A percentile compares a stretch with the other conserved stretches of the same genome.
Conservation (phyloP, 2,888 invertebrate species). For the Trichogramma dendrolimi region DNA sequence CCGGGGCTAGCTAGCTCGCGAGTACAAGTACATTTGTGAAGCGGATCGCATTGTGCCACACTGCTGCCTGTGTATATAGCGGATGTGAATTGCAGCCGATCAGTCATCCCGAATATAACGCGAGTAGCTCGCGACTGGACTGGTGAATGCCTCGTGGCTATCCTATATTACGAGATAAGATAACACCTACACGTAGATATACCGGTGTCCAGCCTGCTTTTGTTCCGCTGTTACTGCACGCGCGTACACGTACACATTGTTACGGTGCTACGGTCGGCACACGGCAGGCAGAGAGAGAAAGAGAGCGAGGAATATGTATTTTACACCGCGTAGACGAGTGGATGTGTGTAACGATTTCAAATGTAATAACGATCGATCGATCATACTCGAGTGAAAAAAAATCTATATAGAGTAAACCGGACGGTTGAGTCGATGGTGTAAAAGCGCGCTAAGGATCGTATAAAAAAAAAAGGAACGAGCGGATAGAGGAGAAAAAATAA, state of each 20-base stretch:
- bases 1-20: conserved; percentile 2
- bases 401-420: too few relatives aligned
- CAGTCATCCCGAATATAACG: conserved; percentile 29
- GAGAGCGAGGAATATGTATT: too few relatives aligned
- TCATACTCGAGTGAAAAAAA: too few relatives aligned
- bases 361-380: too few relatives aligned
- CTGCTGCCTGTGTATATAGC: conserved; percentile 8
- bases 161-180: too few relatives aligned
- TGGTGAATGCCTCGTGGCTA: background rate
- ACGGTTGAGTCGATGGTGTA: too few relatives aligned
- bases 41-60: background rate
- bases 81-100: conserved; percentile 30
- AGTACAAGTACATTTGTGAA: conserved; percentile 13
- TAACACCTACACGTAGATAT: background rate
- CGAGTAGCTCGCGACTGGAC: background rate
- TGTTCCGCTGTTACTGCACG: background rate
- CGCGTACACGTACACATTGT: background rate
- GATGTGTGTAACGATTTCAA: too few relatives aligned
- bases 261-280: too few relatives aligned
- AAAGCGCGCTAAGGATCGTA: too few relatives aligned
- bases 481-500: background rate
- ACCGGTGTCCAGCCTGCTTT: conserved; percentile 5
- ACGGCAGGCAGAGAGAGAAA: too few relatives aligned
- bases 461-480: background rate
- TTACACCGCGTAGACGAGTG: too few relatives aligned